Evolutionary conservation across 2,113 vertebrate species (phyloP), one percentile per base, ranked within the genome.

Genomic region (Malurus alboscapulatus): DNA sequence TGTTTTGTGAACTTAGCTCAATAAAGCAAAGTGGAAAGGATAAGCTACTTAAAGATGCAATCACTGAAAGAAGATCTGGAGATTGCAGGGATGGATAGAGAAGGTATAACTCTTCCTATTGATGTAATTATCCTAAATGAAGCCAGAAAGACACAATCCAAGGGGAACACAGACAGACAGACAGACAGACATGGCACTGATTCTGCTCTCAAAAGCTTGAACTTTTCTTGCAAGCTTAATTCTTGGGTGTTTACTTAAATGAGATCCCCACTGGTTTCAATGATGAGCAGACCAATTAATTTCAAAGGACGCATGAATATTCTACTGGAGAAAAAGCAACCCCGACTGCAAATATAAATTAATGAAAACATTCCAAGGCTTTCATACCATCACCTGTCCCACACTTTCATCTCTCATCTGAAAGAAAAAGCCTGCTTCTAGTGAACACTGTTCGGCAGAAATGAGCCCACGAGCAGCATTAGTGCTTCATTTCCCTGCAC

Each of bases 1-100:
- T 40, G 27, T 30, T 85, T 61, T 72, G 77, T 50, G 54, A 92
- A 48, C 32, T 20, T 66, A 24, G 40, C 20, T 86, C 22, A 36
- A 15, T 47, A 61, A 71, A 87, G n/a, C 14, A 15, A 72, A 76
- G 84, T 15, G 54, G 26, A 69, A 82, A 68, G 38, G 29, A 74
- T 63, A 51, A 86, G 58, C 29, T 54, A 25, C 25, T 69, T 85
- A 44, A 63, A 86, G 25, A 69, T 47, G 17, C 12, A 54, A 16
- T 45, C 30, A 67, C 2, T 26, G 17, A 82, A 29, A 81, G 47
- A 74, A 66, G 80, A 69, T 71, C 32, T 7, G 29, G 26, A 51
- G 61, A 50, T 45, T 4, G 16, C 0, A 1, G 19, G 18, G 38
- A n/a, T 18, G 51, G 27, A 71, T 1, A 53, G n/a, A 1, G 0